Percentiles rank a stretch among this genome's conserved stretches.
These are phyloP conservation scores for Monoplex corrugatus DNA, from an alignment of 2,888 invertebrate genomes.

Conservation along the genomic window DNA sequence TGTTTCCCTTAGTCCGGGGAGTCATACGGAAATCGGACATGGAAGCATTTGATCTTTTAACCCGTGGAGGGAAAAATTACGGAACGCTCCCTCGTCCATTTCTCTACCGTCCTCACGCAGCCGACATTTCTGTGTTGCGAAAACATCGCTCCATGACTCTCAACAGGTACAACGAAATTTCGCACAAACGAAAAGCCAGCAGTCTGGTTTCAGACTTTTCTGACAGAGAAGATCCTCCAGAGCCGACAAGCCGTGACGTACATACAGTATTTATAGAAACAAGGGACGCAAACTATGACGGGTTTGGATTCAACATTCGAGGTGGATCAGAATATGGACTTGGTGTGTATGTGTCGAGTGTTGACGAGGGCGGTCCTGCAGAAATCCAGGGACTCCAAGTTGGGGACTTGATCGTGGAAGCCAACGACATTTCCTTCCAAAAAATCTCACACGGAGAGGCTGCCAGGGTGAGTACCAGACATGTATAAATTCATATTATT, in stretches of 20 bases:
- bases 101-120: conserved; percentile 59
- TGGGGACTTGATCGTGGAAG: conserved; percentile 96
- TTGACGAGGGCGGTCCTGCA: conserved; percentile 95
- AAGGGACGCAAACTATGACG: conserved; percentile 56
- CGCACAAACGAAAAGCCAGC: conserved; percentile 35
- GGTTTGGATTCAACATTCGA: conserved; percentile 96
- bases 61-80: conserved; percentile 60
- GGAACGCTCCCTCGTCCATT: conserved; percentile 64
- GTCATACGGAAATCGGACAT: conserved; percentile 72
- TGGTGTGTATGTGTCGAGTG: conserved; percentile 96
- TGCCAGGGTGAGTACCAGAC: conserved; percentile 67
- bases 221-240: conserved; percentile 16
- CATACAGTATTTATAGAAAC: conserved; percentile 49
- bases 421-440: conserved; percentile 93
- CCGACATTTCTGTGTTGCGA: conserved; percentile 57
- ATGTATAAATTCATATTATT: neutral
- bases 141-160: conserved; percentile 46
- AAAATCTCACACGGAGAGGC: conserved; percentile 77
- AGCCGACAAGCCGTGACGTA: neutral
- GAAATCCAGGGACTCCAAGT: conserved; percentile 88
- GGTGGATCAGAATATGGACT: conserved; percentile 96
- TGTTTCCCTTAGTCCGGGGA: conserved; percentile 69
- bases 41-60: conserved; percentile 69
- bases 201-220: conserved; percentile 33
- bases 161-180: conserved; percentile 38